Evolutionary conservation across 2,888 invertebrate genomes (phyloP).

Genomic region (Drosophila mettleri): DNA sequence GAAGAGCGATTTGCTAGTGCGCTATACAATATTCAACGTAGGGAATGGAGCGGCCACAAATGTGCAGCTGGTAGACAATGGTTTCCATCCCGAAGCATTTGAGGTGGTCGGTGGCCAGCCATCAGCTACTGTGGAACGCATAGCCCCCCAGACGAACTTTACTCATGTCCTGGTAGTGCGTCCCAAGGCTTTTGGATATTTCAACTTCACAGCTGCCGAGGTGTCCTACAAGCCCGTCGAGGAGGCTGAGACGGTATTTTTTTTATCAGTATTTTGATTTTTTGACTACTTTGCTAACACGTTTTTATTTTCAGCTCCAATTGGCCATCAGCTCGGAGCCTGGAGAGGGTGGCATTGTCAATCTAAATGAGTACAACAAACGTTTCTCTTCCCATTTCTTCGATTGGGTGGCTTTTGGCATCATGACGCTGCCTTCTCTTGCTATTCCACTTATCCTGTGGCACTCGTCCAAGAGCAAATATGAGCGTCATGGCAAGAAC

Average conservation of each 20-base stretch:
- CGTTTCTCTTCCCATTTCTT: constrained; percentile 98
- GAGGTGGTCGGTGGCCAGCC: constrained; percentile 94
- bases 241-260: constrained; percentile 89
- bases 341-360: constrained; percentile 97
- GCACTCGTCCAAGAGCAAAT: constrained; percentile 97
- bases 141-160: constrained; percentile 96
- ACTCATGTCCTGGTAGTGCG: constrained; percentile 96
- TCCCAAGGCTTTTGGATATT: constrained; percentile 95
- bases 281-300: background rate
- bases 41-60: constrained; percentile 96
- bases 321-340: constrained; percentile 93
- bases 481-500: constrained; percentile 91
- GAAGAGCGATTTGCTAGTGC: constrained; percentile 97
- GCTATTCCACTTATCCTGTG: constrained; percentile 97
- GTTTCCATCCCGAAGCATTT: constrained; percentile 97
- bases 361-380: constrained; percentile 96
- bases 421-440: constrained; percentile 97
- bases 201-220: constrained; percentile 98
- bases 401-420: constrained; percentile 98
- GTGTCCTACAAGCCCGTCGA: constrained; percentile 94
- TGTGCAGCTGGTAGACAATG: constrained; percentile 93
- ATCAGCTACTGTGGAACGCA: constrained; percentile 92
- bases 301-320: constrained; percentile 87
- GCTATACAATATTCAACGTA: constrained; percentile 97
- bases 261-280: background rate